Evolutionary conservation across 2,113 vertebrate species (phyloP), one percentile per base, ranked within the genome.

Genomic region (Dasyurus viverrinus): DNA sequence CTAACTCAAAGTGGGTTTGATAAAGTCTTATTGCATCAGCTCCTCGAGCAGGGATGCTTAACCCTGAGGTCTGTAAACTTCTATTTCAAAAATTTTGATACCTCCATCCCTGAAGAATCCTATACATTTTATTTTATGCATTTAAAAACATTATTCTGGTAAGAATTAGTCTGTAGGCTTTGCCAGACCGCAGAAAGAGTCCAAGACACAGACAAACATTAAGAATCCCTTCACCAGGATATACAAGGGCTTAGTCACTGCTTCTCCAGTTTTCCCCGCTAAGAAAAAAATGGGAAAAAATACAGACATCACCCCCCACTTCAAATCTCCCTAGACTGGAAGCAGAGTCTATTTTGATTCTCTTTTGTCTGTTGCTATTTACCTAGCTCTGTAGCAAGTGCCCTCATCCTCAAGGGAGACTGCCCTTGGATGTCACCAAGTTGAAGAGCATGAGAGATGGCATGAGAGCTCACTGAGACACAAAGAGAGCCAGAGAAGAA

Each of bases 381-480:
- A 84, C n/a, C 68, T 84, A 42, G n/a, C 68, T 84, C 68, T 42
- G 16, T 23, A 42, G 68, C 68, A 42, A 84, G 68, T 84, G n/a
- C n/a, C n/a, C 68, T 42, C 22, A n/a, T 84, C 36, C 68, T 23
- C 68, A 84, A 84, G 68, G n/a, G 68, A 84, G 68, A 19, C 68
- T 84, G 68, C 68, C 68, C 68, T 84, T 84, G 68, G n/a, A 84
- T 84, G 68, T 84, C 68, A 84, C 68, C 68, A 84, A 84, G n/a
- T 23, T 84, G 36, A 84, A 84, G 68, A 84, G 16, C 68, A 84
- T 8, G 16, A 84, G 68, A 84, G 68, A 22, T 42, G n/a, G 36
- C 68, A 84, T 6, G n/a, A 84, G 68, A 84, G 19, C n/a, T 84
- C 68, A 22, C n/a, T 84, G 68, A 84, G n/a, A 84, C 36, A 84